A percentile compares a stretch with the other conserved stretches of the same genome.
These are phyloP conservation scores for Agrypnus murinus DNA, from an alignment of 2,888 invertebrate species.

Conservation along the genomic window DNA sequence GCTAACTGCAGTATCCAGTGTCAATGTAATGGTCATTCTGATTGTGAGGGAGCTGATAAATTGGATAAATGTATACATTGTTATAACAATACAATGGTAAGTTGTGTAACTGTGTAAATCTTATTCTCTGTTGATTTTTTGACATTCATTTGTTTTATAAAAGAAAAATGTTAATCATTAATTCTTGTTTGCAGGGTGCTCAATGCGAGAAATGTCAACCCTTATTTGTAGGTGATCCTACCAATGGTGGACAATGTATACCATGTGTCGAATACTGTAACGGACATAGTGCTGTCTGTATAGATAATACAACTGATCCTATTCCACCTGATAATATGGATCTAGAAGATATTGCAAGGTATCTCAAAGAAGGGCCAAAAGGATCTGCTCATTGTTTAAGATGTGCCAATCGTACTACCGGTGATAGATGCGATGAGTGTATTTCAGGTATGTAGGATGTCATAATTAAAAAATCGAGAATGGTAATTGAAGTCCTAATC, in stretches of 20 bases:
- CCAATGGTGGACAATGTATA: constrained; percentile 88
- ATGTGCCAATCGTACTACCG: constrained; percentile 88
- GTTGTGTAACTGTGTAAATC: constrained; percentile 52
- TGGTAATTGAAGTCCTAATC: not conserved
- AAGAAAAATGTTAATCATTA: too few relatives aligned
- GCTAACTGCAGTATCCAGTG: constrained; percentile 95
- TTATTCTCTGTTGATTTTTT: not conserved
- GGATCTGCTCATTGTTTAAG: constrained; percentile 87
- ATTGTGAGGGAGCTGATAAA: constrained; percentile 91
- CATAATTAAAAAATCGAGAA: constrained; percentile 17
- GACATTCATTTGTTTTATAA: constrained; percentile 1
- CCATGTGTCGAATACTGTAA: constrained; percentile 93
- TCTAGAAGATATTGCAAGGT: constrained; percentile 76
- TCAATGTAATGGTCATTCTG: constrained; percentile 94
- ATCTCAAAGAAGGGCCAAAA: constrained; percentile 79
- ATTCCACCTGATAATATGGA: constrained; percentile 72
- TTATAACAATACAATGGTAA: constrained; percentile 92
- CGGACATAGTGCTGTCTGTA: constrained; percentile 89
- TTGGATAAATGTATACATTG: constrained; percentile 88
- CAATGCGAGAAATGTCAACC: constrained; percentile 94
- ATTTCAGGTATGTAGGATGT: constrained; percentile 65
- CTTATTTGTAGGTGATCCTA: constrained; percentile 93
- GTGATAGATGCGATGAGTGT: constrained; percentile 88
- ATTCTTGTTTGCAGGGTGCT: constrained; percentile 77
- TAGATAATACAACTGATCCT: constrained; percentile 71